A percentile compares a stretch with the other conserved stretches of the same genome.
These are phyloP conservation scores for Therioaphis trifolii DNA, from an alignment of 2,888 invertebrate species.

Conservation along the genomic window DNA sequence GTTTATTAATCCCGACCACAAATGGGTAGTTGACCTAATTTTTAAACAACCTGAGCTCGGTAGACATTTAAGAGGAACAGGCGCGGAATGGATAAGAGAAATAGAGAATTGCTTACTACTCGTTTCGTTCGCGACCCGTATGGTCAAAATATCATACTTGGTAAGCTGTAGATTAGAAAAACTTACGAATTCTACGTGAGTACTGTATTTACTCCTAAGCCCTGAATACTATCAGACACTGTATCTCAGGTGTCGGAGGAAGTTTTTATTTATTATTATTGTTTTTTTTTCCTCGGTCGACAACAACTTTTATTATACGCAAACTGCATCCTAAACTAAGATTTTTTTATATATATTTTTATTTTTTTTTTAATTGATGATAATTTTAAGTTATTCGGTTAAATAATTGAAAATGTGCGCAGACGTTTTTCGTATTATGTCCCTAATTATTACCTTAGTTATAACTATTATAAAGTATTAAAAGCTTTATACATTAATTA, in stretches of 20 bases:
- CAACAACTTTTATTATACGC: background rate
- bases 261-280: no score
- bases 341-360: no score
- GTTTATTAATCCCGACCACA: constrained; percentile 19
- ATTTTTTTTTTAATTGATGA: no score
- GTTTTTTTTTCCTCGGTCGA: background rate
- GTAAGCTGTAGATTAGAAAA: background rate
- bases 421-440: background rate
- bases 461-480: background rate
- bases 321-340: background rate
- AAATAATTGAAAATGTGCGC: no score
- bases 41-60: background rate
- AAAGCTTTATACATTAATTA: background rate
- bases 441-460: background rate
- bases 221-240: background rate
- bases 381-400: no score
- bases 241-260: background rate
- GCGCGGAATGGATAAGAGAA: background rate
- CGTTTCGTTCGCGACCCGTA: background rate
- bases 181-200: background rate
- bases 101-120: background rate
- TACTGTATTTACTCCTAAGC: no score
- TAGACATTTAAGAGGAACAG: background rate
- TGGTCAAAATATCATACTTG: background rate
- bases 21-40: constrained; percentile 42